These are phyloP conservation scores for Oxyura jamaicensis DNA, from an alignment of 2,113 vertebrate genomes.

Conservation along the genomic window DNA sequence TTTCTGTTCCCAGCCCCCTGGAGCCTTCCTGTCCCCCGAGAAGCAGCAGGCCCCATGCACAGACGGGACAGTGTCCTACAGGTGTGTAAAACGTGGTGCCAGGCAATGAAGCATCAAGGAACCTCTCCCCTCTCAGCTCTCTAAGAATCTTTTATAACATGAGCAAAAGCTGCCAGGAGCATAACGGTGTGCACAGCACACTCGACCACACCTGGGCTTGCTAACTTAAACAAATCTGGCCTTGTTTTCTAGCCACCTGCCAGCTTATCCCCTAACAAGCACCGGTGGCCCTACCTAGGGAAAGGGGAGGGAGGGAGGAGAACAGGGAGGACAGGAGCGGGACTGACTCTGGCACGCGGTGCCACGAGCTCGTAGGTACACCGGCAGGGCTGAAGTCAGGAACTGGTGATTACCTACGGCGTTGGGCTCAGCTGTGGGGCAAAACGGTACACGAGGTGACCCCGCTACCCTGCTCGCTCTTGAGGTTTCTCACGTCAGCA, in stretches of 20 bases:
- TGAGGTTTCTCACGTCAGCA: background rate
- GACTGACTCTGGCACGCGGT: background rate
- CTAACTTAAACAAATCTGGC: background rate
- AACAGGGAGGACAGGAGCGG: background rate
- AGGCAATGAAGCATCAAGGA: background rate
- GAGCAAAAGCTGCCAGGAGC: background rate
- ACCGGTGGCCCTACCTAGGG: background rate
- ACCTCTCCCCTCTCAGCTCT: background rate
- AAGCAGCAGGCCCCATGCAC: background rate
- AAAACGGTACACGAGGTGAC: fast-evolving
- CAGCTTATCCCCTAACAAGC: background rate
- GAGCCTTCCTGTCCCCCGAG: background rate
- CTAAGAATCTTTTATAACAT: background rate
- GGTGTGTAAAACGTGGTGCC: background rate
- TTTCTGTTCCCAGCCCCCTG: background rate
- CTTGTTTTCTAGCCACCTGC: background rate
- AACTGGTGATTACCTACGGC: background rate
- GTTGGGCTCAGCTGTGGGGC: background rate
- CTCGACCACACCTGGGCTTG: background rate
- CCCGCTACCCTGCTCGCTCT: background rate
- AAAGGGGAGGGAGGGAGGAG: background rate
- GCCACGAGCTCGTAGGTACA: background rate
- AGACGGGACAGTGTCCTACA: background rate
- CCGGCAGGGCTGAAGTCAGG: background rate
- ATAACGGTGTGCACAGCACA: background rate